A percentile compares a stretch with the other conserved stretches of the same genome.
phyloP scores from a whole-genome alignment of 2,797 vertebrate species.

The Naso thynnoides region DNA sequence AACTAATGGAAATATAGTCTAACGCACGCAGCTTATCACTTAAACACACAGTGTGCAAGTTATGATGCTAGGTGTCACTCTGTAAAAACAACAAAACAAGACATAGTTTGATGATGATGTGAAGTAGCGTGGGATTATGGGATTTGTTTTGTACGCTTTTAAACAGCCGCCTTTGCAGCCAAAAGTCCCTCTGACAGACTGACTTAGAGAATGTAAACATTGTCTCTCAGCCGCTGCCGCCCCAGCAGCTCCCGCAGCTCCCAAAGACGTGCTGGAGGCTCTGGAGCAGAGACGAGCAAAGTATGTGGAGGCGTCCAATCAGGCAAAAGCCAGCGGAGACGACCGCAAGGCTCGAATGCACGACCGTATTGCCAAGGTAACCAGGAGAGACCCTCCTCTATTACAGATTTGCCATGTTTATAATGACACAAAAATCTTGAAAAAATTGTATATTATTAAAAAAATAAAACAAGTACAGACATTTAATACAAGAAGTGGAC shows the following conservation, averaged over 20 bases:
- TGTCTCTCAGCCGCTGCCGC: conserved; percentile 29
- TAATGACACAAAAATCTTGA: not conserved
- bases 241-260: conserved; percentile 71
- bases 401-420: not conserved
- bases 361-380: conserved; percentile 95
- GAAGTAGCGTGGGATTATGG: too few species aligned
- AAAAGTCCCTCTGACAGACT: too few species aligned
- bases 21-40: too few species aligned
- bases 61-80: too few species aligned
- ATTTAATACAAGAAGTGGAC: not conserved
- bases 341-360: conserved; percentile 96
- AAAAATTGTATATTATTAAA: not conserved
- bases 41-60: too few species aligned
- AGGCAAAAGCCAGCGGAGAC: conserved; percentile 91
- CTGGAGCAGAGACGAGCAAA: conserved; percentile 92
- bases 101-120: too few species aligned
- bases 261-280: conserved; percentile 89
- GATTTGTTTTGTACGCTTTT: too few species aligned
- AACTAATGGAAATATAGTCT: too few species aligned
- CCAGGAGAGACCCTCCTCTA: not conserved
- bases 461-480: not conserved
- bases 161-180: too few species aligned
- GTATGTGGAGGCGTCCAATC: conserved; percentile 89
- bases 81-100: too few species aligned
- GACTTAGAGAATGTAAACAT: too few species aligned